Percentiles rank a stretch among this genome's conserved stretches.
Conservation (phyloP, 2,113 vertebrate species). For the Tragelaphus scriptus region DNA sequence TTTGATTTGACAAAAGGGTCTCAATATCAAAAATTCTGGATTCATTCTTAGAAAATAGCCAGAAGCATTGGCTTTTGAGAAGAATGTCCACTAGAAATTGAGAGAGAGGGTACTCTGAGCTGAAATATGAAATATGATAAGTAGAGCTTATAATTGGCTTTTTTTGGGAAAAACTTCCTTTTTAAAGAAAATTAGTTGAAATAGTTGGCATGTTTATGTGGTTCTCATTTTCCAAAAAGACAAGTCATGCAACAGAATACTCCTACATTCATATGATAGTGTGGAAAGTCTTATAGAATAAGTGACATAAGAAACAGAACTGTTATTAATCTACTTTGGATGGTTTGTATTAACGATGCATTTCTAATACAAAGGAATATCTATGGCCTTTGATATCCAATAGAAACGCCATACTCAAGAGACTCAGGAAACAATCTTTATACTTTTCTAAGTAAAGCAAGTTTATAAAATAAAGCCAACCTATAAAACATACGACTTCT, state of each 20-base stretch:
- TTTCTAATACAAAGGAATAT: not conserved
- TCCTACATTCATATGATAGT: not conserved
- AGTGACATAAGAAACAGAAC: not conserved
- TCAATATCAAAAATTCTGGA: not conserved
- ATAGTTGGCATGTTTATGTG: not conserved
- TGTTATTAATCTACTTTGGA: not conserved
- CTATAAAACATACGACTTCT: not conserved
- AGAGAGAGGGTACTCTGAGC: fast-evolving
- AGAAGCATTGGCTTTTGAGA: not conserved
- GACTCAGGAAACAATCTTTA: not conserved
- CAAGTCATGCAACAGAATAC: not conserved
- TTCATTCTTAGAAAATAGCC: not conserved
- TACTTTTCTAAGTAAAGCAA: not conserved
- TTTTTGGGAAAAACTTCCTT: not conserved
- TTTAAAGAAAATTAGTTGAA: not conserved
- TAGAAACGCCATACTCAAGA: not conserved
- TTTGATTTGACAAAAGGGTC: not conserved
- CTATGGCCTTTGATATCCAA: not conserved
- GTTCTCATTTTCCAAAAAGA: not conserved
- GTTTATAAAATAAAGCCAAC: not conserved
- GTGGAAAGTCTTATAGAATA: not conserved
- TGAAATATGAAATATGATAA: not conserved
- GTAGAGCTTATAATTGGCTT: not conserved
- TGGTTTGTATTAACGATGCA: not conserved
- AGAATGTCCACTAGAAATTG: fast-evolving